phyloP scores from a whole-genome alignment of 2,888 invertebrate genomes.

The Papilio protenor region DNA sequence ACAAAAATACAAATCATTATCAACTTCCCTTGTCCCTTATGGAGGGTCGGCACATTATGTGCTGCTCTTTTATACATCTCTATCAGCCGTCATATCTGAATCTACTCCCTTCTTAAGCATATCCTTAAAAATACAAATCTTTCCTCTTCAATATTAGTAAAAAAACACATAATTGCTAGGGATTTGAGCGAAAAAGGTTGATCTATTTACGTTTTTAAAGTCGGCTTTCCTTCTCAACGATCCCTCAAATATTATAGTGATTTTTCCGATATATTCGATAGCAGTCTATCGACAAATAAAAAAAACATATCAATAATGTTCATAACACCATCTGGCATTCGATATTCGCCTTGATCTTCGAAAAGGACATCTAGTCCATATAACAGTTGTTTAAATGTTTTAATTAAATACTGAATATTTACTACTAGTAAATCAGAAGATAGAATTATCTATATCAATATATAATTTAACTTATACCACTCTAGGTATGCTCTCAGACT shows the following conservation, averaged over 20 bases:
- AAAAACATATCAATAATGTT: background rate
- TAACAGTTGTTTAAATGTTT: background rate
- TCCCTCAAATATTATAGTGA: background rate
- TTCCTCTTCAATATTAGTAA: too few species aligned
- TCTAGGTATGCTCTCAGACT: background rate
- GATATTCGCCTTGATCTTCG: constrained; percentile 8
- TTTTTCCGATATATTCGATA: too few species aligned
- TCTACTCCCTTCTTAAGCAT: too few species aligned
- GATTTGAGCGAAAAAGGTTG: too few species aligned
- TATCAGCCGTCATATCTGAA: too few species aligned
- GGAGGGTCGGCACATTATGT: too few species aligned
- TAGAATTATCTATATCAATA: background rate
- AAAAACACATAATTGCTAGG: too few species aligned
- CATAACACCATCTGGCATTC: background rate
- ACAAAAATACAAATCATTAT: too few species aligned
- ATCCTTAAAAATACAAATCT: too few species aligned
- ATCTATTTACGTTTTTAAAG: too few species aligned
- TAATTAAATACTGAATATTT: background rate
- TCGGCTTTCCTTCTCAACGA: background rate
- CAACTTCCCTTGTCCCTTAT: too few species aligned
- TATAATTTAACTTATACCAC: background rate
- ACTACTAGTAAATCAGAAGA: background rate
- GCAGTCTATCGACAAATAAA: background rate
- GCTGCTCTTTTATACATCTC: too few species aligned
- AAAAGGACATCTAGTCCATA: background rate